These are phyloP conservation scores for Petrophora chlorosata DNA, from an alignment of 2,888 invertebrate genomes.

Conservation along the genomic window DNA sequence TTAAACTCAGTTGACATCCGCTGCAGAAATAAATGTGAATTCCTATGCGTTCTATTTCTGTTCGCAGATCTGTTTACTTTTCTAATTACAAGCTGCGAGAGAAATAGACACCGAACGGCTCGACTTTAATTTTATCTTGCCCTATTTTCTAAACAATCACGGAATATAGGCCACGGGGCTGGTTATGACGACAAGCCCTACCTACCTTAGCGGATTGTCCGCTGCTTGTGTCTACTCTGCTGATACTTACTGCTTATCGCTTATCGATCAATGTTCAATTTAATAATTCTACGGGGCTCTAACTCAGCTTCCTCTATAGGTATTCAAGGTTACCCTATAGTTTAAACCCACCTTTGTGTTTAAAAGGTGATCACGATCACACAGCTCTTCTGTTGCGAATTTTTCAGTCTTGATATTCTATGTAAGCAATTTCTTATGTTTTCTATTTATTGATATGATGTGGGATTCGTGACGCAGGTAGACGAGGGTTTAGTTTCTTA, in stretches of 20 bases:
- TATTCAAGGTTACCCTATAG: too few species aligned
- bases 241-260: too few species aligned
- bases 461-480: constrained; percentile 31
- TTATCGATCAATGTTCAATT: neutral
- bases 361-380: too few species aligned
- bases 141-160: constrained; percentile 70
- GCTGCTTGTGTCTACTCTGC: neutral
- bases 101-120: constrained; percentile 68
- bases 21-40: constrained; percentile 34
- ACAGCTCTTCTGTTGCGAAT: too few species aligned
- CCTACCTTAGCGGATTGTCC: constrained; percentile 5
- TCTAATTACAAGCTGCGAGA: constrained; percentile 65
- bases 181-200: constrained; percentile 37
- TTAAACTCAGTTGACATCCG: constrained; percentile 15
- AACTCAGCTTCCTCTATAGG: too few species aligned
- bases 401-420: too few species aligned
- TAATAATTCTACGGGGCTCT: too few species aligned
- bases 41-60: constrained; percentile 59
- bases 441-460: constrained; percentile 36
- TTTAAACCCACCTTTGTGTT: too few species aligned
- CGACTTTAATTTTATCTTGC: constrained; percentile 70
- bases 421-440: constrained; percentile 15
- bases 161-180: constrained; percentile 68
- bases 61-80: constrained; percentile 64
- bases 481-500: constrained; percentile 26